Conservation (phyloP, 1,140 invertebrate genomes). For the Paramacrobiotus metropolitanus region DNA sequence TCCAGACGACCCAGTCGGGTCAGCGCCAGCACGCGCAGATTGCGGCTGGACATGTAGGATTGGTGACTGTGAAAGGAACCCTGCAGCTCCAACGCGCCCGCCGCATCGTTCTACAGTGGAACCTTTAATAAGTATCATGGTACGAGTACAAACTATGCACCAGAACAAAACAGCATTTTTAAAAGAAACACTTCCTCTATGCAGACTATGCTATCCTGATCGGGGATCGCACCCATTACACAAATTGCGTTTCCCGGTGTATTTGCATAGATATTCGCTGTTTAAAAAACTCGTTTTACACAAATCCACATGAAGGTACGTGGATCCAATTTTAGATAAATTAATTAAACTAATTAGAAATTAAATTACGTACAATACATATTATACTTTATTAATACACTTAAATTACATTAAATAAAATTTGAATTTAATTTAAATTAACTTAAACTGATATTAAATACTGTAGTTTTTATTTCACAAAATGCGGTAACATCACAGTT, state of each 20-base stretch:
- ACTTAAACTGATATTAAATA: too few species aligned
- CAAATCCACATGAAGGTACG: too few species aligned
- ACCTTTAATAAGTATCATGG: not conserved
- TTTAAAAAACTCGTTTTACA: too few species aligned
- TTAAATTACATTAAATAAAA: too few species aligned
- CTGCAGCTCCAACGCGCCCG: slow-evolving; percentile 39
- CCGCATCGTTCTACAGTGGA: slow-evolving; percentile 27
- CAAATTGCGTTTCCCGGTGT: not conserved
- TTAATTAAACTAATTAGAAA: not conserved
- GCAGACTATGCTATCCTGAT: too few species aligned
- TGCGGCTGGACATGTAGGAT: slow-evolving; percentile 38
- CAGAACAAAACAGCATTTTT: not conserved
- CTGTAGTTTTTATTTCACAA: too few species aligned
- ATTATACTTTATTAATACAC: too few species aligned
- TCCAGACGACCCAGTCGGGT: slow-evolving; percentile 33
- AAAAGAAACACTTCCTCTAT: not conserved
- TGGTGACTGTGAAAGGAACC: slow-evolving; percentile 23
- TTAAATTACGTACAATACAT: too few species aligned
- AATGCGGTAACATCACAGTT: too few species aligned
- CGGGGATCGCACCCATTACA: not conserved
- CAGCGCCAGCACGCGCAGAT: slow-evolving; percentile 36
- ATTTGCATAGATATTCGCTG: too few species aligned
- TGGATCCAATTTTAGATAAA: too few species aligned
- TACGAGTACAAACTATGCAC: not conserved
- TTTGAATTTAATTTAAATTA: too few species aligned